These are phyloP conservation scores for Calycopis cecrops DNA, from an alignment of 1,140 invertebrate species.

Conservation along the genomic window DNA sequence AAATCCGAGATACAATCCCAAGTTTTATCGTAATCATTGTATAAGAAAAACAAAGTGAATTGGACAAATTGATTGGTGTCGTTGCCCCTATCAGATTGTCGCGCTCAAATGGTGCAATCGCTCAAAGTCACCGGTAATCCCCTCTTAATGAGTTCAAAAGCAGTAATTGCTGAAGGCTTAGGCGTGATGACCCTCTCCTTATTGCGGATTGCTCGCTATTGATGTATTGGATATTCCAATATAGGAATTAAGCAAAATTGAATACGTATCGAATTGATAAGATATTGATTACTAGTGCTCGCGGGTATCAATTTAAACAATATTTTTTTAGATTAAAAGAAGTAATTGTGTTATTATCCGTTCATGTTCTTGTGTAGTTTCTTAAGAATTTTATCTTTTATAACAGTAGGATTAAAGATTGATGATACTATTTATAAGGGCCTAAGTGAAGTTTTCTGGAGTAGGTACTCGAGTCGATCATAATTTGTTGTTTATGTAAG, in stretches of 20 bases:
- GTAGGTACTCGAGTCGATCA: too few relatives aligned
- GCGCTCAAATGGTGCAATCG: constrained; percentile 47
- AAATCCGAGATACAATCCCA: background rate
- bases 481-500: too few relatives aligned
- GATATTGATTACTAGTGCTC: too few relatives aligned
- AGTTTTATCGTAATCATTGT: constrained; percentile 8
- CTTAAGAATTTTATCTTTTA: too few relatives aligned
- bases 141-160: constrained; percentile 61
- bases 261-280: background rate
- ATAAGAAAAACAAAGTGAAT: constrained; percentile 37
- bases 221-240: too few relatives aligned
- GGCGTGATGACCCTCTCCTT: constrained; percentile 25
- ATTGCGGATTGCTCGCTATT: constrained; percentile 7
- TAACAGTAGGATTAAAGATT: too few relatives aligned
- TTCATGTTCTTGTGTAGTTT: too few relatives aligned
- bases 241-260: background rate
- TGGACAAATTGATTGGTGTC: constrained; percentile 49
- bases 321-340: too few relatives aligned
- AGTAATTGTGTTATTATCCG: too few relatives aligned
- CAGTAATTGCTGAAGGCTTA: constrained; percentile 51
- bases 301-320: too few relatives aligned
- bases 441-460: too few relatives aligned
- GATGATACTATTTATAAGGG: too few relatives aligned
- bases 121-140: constrained; percentile 64
- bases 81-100: constrained; percentile 42